phyloP scores from a whole-genome alignment of 2,888 invertebrate genomes.

The Plagodis dolabraria region DNA sequence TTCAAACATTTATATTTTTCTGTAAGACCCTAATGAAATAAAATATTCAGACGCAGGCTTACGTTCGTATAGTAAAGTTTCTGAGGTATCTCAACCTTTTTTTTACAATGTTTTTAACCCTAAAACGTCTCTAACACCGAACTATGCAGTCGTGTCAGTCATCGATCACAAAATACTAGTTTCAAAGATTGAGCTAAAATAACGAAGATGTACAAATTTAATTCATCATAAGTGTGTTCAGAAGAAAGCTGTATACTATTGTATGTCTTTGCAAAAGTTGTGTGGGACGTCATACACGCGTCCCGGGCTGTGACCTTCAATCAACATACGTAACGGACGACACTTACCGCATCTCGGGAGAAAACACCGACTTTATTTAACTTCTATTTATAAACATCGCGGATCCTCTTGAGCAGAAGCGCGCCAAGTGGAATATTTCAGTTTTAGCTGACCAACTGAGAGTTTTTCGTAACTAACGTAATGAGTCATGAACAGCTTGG shows the following conservation, averaged over 20 bases:
- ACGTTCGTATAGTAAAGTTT: too few species aligned
- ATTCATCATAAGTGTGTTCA: neutral
- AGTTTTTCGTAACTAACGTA: constrained; percentile 19
- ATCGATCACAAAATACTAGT: too few species aligned
- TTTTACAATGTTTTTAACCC: too few species aligned
- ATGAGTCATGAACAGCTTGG: constrained; percentile 14
- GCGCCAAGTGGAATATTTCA: constrained; percentile 32
- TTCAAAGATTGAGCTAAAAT: too few species aligned
- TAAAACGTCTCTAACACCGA: too few species aligned
- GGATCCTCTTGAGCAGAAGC: constrained; percentile 23
- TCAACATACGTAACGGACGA: constrained; percentile 14
- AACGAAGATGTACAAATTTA: too few species aligned
- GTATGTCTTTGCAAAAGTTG: neutral
- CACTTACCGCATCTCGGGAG: constrained; percentile 13
- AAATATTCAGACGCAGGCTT: too few species aligned
- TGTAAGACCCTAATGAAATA: too few species aligned
- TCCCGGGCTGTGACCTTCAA: constrained; percentile 15
- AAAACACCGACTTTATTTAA: constrained; percentile 20
- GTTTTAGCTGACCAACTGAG: constrained; percentile 10
- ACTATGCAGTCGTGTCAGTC: too few species aligned
- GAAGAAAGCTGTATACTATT: neutral
- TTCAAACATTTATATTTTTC: too few species aligned
- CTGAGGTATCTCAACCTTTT: too few species aligned
- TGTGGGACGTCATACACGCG: constrained; percentile 13
- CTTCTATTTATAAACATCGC: constrained; percentile 28